phyloP scores from a whole-genome alignment of 2,888 invertebrate genomes.

The Platerodrilus igneus region DNA sequence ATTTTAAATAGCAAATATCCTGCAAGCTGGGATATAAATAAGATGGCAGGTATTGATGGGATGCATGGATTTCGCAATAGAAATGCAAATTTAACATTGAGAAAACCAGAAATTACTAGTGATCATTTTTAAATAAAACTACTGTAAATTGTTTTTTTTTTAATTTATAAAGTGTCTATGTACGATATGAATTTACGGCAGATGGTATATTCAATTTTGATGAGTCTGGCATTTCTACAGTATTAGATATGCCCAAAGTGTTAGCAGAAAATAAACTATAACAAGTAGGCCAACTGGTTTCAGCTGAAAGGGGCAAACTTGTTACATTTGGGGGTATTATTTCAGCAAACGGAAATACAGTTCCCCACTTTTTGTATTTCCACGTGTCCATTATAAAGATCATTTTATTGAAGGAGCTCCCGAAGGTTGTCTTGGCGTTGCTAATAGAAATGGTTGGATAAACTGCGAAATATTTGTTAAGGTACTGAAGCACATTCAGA shows the following conservation, averaged over 20 bases:
- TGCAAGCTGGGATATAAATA: conserved; percentile 20
- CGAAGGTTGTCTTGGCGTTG: no score
- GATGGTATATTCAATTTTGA: conserved; percentile 30
- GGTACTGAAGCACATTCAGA: no score
- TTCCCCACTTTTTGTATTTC: no score
- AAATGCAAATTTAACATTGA: conserved; percentile 22
- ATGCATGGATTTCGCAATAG: conserved; percentile 20
- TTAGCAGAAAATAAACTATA: conserved; percentile 25
- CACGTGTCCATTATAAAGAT: no score
- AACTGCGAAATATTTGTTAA: no score
- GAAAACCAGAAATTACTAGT: conserved; percentile 33
- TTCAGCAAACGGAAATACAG: no score
- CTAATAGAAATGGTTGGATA: no score
- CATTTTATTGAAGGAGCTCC: no score
- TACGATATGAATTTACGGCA: conserved; percentile 17
- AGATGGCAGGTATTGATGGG: conserved; percentile 30
- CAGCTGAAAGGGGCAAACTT: no score
- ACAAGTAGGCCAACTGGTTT: no score
- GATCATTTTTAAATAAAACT: conserved; percentile 31
- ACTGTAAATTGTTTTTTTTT: conserved; percentile 29
- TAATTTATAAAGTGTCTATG: conserved; percentile 20
- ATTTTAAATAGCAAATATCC: conserved; percentile 13
- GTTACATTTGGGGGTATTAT: no score
- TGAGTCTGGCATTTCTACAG: conserved; percentile 32
- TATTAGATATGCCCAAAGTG: conserved; percentile 28